Conservation (phyloP, 2,888 invertebrate genomes). For the Ennomos quercinarius region DNA sequence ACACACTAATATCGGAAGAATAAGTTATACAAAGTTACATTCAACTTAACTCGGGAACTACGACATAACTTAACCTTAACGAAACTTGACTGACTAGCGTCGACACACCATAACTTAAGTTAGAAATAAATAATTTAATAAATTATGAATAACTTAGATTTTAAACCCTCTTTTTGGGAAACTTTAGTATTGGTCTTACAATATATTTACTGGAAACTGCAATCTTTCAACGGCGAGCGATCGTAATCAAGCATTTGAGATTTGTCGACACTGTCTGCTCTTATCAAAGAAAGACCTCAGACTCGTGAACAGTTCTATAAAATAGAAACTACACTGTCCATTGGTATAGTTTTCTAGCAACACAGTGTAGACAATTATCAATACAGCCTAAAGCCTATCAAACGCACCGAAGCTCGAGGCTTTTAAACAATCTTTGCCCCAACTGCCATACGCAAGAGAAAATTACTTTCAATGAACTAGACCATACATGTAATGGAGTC, state of each 20-base stretch:
- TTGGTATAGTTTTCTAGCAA: conserved; percentile 1
- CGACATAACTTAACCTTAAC: conserved; percentile 67
- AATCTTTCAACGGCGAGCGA: conserved; percentile 7
- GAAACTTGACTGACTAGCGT: conserved; percentile 80
- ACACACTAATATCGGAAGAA: conserved; percentile 59
- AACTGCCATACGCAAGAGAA: conserved; percentile 7
- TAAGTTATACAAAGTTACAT: conserved; percentile 49
- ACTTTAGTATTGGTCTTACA: conserved; percentile 7
- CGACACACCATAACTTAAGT: conserved; percentile 50
- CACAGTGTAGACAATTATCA: conserved; percentile 4
- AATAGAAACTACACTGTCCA: too few species aligned
- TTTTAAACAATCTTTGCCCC: not conserved
- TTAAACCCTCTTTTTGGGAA: conserved; percentile 23
- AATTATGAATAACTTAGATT: conserved; percentile 32
- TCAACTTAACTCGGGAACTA: conserved; percentile 42
- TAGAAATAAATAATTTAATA: conserved; percentile 58
- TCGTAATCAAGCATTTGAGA: conserved; percentile 15
- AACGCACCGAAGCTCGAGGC: conserved; percentile 14
- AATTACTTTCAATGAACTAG: conserved; percentile 4
- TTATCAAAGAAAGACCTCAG: too few species aligned
- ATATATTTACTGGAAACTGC: not conserved
- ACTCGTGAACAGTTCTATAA: too few species aligned
- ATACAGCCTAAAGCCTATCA: conserved; percentile 13
- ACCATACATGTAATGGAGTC: conserved; percentile 6
- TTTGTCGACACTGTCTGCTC: not conserved